Percentiles rank a stretch among this genome's conserved stretches.
These are phyloP conservation scores for Sialis fuliginosa DNA, from an alignment of 2,888 invertebrate genomes.

Conservation along the genomic window DNA sequence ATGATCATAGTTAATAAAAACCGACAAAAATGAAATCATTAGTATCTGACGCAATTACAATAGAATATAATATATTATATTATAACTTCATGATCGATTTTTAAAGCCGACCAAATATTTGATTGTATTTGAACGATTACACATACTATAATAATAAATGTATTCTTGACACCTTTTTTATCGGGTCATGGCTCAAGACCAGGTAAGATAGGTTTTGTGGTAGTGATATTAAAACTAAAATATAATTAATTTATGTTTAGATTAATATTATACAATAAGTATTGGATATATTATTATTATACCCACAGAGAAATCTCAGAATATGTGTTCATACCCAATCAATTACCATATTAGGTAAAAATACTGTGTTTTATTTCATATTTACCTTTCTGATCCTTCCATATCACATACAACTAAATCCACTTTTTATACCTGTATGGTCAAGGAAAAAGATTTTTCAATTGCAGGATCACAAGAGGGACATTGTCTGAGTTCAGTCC, in stretches of 20 bases:
- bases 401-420: background rate
- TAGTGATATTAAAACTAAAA: conserved; percentile 10
- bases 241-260: conserved; percentile 15
- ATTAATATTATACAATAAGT: conserved; percentile 17
- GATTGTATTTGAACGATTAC: too few relatives aligned
- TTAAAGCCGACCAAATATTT: too few relatives aligned
- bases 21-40: too few relatives aligned
- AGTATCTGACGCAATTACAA: too few relatives aligned
- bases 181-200: conserved; percentile 23
- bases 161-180: conserved; percentile 10
- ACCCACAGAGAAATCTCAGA: conserved; percentile 26
- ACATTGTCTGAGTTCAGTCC: too few relatives aligned
- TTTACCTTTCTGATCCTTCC: background rate
- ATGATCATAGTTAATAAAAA: too few relatives aligned
- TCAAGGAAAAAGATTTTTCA: too few relatives aligned
- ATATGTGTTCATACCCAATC: conserved; percentile 31
- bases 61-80: too few relatives aligned
- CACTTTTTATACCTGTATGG: too few relatives aligned
- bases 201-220: conserved; percentile 14
- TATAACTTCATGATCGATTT: too few relatives aligned
- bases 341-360: conserved; percentile 9
- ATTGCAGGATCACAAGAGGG: too few relatives aligned
- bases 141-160: background rate
- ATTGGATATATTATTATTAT: conserved; percentile 18
- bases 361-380: background rate